These are phyloP conservation scores for Poeciliopsis prolifica DNA, from an alignment of 2,113 vertebrate species.

Conservation along the genomic window DNA sequence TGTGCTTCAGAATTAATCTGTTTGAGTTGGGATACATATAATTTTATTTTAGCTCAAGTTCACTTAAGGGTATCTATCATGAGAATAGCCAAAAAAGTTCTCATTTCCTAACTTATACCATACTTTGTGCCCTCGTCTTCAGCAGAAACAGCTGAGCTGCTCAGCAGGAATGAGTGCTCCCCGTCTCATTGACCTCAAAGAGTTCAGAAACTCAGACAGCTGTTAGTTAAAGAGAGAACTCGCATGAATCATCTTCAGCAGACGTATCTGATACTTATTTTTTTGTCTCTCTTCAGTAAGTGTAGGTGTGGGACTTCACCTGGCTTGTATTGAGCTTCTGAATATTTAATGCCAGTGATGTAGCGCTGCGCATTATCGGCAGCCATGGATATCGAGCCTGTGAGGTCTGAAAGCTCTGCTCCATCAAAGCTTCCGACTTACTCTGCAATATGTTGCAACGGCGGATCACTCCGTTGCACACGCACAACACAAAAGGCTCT, in stretches of 20 bases:
- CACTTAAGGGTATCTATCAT: too few relatives aligned
- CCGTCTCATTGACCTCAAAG: background rate
- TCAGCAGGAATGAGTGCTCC: background rate
- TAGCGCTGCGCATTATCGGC: conserved; percentile 67
- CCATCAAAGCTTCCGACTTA: conserved; percentile 60
- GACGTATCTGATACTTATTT: background rate
- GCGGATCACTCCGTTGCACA: conserved; percentile 3
- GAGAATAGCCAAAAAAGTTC: too few relatives aligned
- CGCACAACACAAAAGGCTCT: background rate
- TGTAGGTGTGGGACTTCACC: conserved; percentile 64
- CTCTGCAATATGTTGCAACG: conserved; percentile 45
- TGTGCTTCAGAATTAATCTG: background rate
- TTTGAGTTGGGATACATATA: too few relatives aligned
- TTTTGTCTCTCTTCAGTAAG: background rate
- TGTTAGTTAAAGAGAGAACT: background rate
- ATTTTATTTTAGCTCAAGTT: too few relatives aligned
- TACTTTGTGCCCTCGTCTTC: too few relatives aligned
- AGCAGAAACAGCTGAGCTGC: too few relatives aligned
- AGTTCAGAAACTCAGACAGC: background rate
- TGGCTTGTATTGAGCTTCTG: conserved; percentile 56
- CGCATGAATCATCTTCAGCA: conserved; percentile 1
- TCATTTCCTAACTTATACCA: too few relatives aligned
- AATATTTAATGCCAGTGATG: conserved; percentile 75
- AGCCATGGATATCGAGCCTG: conserved; percentile 60
- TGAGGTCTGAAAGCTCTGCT: conserved; percentile 60